Evolutionary conservation across 2,797 vertebrate species (phyloP), one percentile per base, ranked within the genome.

Genomic region (Diplodus puntazzo): DNA sequence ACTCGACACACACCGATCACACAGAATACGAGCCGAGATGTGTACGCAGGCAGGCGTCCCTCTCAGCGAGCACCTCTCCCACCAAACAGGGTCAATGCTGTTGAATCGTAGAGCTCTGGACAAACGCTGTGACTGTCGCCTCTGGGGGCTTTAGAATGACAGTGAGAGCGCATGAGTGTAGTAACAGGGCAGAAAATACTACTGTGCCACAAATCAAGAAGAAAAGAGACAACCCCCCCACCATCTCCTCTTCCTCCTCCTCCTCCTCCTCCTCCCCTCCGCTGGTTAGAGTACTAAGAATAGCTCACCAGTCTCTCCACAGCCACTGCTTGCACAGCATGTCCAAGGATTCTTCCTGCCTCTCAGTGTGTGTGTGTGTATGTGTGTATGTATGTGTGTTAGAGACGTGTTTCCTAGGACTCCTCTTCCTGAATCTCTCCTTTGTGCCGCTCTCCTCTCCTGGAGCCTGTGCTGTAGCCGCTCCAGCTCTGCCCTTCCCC

Each of bases 251-350:
- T 20, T 50, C 8, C 7, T 59, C 23, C 61, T 18, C 34, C 60
- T 42, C 50, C 34, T 16, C 30, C 49, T 23, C 66, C 70, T 46
- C 75, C 75, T 49, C 79, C 82, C 82, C 80, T 81, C 87, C 83
- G 69, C 88, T 87, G 84, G 86, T 88, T 91, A 89, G 81, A 92
- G 90, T 77, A 91, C 92, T 93, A 94, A 93, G 90, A 93, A 93
- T 93, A 94, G 92, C 93, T 94, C 90, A 94, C 91, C 92, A 91
- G 88, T 91, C 84, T 90, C 79, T 94, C 89, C 90, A 91, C 86
- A 88, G 92, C 89, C 92, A 90, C 91, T 90, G 92, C 89, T 93
- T 92, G 93, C 89, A 89, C 87, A 88, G 84, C 92, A 91, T 92
- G 81, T 91, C 91, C 92, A 87, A 87, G 80, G 85, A 90, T 83